Percentiles rank a stretch among this genome's conserved stretches.
Evolutionary conservation across 1,140 invertebrate species (phyloP).

Genomic region (Mamestra configurata): DNA sequence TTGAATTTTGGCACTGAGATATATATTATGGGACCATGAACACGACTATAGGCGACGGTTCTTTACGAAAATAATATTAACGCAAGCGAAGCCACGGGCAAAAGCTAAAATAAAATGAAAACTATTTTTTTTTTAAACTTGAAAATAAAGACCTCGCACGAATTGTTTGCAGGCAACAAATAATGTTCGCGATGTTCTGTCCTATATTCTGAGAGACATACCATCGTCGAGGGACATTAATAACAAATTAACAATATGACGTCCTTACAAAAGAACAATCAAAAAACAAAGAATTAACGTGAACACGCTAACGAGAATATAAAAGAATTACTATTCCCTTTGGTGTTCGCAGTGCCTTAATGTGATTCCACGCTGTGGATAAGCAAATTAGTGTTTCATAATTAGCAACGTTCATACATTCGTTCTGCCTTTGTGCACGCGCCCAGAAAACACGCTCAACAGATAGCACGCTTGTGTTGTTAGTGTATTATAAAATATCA

Average conservation of each 20-base stretch:
- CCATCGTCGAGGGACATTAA: background rate
- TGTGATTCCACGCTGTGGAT: slow-evolving; percentile 43
- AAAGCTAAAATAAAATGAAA: too few species aligned
- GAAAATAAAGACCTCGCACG: too few species aligned
- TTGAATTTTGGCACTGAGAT: too few species aligned
- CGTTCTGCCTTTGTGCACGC: slow-evolving; percentile 26
- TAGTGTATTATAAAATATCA: too few species aligned
- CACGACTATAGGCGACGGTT: too few species aligned
- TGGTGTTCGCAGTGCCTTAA: slow-evolving; percentile 38
- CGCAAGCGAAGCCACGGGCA: too few species aligned
- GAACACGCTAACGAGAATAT: slow-evolving; percentile 30
- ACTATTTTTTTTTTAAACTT: too few species aligned
- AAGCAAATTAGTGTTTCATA: slow-evolving; percentile 57
- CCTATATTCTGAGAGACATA: too few species aligned
- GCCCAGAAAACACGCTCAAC: background rate
- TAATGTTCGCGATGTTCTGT: too few species aligned
- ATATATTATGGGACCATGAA: too few species aligned
- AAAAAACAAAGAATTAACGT: slow-evolving; percentile 23
- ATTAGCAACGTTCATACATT: slow-evolving; percentile 50
- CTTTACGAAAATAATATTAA: too few species aligned
- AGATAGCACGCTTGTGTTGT: background rate
- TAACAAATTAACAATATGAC: background rate
- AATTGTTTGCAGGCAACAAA: too few species aligned
- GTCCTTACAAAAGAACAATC: background rate
- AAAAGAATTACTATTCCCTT: slow-evolving; percentile 49